Evolutionary conservation across 1,140 invertebrate genomes (phyloP).

Genomic region (Glossosoma conforme): DNA sequence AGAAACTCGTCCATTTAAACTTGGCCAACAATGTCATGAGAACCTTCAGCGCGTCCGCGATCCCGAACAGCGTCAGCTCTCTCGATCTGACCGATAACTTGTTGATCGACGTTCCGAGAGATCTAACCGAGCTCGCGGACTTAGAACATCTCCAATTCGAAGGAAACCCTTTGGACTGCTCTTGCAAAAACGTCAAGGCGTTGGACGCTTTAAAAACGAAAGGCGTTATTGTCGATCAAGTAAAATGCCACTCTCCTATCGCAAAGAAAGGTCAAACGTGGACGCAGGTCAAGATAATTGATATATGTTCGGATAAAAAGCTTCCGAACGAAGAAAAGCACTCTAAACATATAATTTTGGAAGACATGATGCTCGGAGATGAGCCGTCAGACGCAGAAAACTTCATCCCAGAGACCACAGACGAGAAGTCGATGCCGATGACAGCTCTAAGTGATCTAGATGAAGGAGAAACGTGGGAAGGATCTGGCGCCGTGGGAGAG

Average conservation of each 20-base stretch:
- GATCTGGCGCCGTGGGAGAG: slow-evolving; percentile 39
- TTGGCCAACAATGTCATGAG: slow-evolving; percentile 53
- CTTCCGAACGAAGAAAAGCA: slow-evolving; percentile 30
- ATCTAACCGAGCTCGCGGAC: slow-evolving; percentile 47
- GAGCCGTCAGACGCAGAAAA: slow-evolving; percentile 44
- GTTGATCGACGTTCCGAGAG: slow-evolving; percentile 51
- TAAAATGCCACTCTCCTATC: slow-evolving; percentile 50
- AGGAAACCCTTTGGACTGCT: slow-evolving; percentile 56
- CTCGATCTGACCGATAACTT: slow-evolving; percentile 59
- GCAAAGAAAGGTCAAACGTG: slow-evolving; percentile 49
- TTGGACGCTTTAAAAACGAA: slow-evolving; percentile 49
- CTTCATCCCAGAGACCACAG: slow-evolving; percentile 40
- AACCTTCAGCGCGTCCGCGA: slow-evolving; percentile 43
- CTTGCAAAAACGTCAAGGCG: slow-evolving; percentile 53
- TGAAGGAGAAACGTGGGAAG: slow-evolving; percentile 40
- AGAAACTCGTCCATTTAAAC: slow-evolving; percentile 55
- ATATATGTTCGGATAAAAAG: slow-evolving; percentile 45
- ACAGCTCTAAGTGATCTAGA: slow-evolving; percentile 41
- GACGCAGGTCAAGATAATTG: slow-evolving; percentile 51
- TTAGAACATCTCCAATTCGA: slow-evolving; percentile 53
- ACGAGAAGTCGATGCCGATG: slow-evolving; percentile 41
- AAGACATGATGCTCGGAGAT: slow-evolving; percentile 58
- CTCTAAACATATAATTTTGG: slow-evolving; percentile 33
- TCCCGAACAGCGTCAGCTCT: slow-evolving; percentile 56
- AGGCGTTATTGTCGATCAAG: slow-evolving; percentile 50